phyloP scores from a whole-genome alignment of 2,113 vertebrate genomes.

The Urocolius indicus region DNA sequence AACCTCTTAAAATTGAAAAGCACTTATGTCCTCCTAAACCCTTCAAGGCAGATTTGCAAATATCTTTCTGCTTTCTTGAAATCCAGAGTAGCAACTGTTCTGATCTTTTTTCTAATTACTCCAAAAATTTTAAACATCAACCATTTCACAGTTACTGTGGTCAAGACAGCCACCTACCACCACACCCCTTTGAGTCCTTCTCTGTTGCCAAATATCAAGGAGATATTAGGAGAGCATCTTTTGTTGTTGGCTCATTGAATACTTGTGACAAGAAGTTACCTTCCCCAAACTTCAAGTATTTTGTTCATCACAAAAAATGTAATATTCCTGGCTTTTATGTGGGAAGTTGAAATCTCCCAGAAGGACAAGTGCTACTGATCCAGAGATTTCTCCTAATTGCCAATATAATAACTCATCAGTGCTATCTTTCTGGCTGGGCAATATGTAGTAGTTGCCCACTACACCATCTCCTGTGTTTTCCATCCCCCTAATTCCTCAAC shows the following conservation, averaged over 20 bases:
- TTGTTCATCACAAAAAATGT: too few species aligned
- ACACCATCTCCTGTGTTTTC: background rate
- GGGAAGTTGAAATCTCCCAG: background rate
- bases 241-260: background rate
- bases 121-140: background rate
- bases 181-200: background rate
- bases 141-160: background rate
- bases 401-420: background rate
- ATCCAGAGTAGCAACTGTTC: background rate
- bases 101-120: background rate
- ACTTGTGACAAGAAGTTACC: too few species aligned
- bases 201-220: background rate
- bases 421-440: rapidly evolving
- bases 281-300: too few species aligned
- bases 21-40: background rate
- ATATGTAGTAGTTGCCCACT: background rate
- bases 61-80: background rate
- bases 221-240: background rate
- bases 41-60: background rate
- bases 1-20: background rate
- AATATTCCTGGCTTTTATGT: too few species aligned
- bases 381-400: background rate
- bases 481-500: background rate
- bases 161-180: background rate
- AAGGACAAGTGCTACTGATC: background rate